These are phyloP conservation scores for Eueides isabella DNA, from an alignment of 1,140 invertebrate genomes.

Conservation along the genomic window DNA sequence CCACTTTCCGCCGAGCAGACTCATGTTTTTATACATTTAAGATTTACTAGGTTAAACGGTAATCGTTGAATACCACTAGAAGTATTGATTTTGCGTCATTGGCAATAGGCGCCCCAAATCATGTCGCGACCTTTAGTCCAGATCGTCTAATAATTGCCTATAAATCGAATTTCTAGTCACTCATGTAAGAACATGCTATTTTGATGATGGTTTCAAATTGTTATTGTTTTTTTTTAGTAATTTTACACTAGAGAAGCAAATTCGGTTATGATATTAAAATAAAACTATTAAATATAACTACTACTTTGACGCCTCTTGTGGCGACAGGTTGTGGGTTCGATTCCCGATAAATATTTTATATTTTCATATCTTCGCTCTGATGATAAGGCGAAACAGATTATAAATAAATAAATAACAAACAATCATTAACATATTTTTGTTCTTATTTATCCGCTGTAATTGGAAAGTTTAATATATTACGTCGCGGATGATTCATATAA, in stretches of 20 bases:
- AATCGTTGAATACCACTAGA: background rate
- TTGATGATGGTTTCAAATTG: background rate
- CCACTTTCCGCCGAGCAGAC: too few species aligned
- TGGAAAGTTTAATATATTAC: background rate
- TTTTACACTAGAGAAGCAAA: background rate
- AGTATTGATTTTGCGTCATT: constrained; percentile 34
- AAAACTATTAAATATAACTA: too few species aligned
- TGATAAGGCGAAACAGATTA: too few species aligned
- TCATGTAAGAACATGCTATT: background rate
- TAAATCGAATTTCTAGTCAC: constrained; percentile 28
- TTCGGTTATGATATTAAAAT: too few species aligned
- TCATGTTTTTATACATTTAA: background rate
- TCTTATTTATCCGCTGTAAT: background rate
- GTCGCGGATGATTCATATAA: background rate
- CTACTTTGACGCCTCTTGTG: too few species aligned
- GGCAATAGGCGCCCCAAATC: constrained; percentile 23
- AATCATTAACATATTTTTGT: too few species aligned
- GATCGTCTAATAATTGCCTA: constrained; percentile 34
- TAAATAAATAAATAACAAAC: too few species aligned
- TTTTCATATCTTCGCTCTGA: too few species aligned
- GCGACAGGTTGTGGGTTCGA: too few species aligned
- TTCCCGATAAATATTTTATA: too few species aligned
- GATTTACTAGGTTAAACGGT: background rate
- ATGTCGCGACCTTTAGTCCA: constrained; percentile 32
- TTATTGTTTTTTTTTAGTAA: background rate